Evolutionary conservation across 2,113 vertebrate genomes (phyloP).

Genomic region (Hippocampus zosterae): DNA sequence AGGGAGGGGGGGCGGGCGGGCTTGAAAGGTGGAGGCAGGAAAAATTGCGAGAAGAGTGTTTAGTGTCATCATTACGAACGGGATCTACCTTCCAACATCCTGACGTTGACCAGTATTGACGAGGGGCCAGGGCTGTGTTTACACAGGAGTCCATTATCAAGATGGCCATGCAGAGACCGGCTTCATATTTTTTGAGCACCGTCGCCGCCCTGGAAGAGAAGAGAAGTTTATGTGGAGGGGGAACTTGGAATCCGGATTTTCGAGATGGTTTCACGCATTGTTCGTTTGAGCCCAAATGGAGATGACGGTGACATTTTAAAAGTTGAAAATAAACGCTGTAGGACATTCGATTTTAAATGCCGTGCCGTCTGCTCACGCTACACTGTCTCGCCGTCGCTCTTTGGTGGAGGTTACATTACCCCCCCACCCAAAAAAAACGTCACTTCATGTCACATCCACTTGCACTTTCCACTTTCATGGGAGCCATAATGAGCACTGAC

Average conservation of each 20-base stretch:
- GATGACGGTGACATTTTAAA: background rate
- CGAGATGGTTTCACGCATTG: conserved; percentile 40
- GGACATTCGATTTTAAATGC: too few species aligned
- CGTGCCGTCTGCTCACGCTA: too few species aligned
- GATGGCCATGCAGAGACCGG: conserved; percentile 19
- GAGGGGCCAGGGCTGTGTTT: conserved; percentile 42
- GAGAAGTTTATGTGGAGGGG: background rate
- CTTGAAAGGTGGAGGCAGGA: conserved; percentile 32
- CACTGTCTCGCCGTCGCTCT: too few species aligned
- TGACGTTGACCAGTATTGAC: conserved; percentile 58
- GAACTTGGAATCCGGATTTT: conserved; percentile 22
- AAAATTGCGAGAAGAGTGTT: conserved; percentile 32
- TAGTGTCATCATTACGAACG: conserved; percentile 37
- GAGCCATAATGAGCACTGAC: too few species aligned
- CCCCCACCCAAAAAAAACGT: too few species aligned
- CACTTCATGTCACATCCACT: too few species aligned
- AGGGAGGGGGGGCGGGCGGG: conserved; percentile 14
- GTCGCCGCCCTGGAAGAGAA: background rate
- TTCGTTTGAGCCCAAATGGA: background rate
- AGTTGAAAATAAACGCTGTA: too few species aligned
- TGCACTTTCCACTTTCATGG: too few species aligned
- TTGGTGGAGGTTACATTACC: too few species aligned
- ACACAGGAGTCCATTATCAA: conserved; percentile 58
- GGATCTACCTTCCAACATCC: conserved; percentile 40
- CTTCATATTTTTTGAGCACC: conserved; percentile 36